Conservation (phyloP, 2,888 invertebrate species). For the Coremacera marginata region DNA sequence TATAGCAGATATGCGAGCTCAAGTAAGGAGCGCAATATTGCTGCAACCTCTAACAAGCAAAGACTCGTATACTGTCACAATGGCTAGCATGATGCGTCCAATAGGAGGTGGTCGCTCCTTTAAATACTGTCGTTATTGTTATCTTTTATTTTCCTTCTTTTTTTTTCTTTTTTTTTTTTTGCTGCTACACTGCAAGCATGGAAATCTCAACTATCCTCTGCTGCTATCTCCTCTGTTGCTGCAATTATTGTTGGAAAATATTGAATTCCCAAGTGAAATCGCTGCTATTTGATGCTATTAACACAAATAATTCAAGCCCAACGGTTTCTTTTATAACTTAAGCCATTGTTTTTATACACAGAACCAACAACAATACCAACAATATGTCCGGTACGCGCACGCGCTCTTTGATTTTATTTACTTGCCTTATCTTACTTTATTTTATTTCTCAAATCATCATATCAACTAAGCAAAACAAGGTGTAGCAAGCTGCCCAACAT, state of each 20-base stretch:
- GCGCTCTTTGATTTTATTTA: conserved; percentile 22
- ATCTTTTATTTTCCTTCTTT: conserved; percentile 28
- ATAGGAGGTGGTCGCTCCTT: not conserved
- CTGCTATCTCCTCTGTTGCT: not conserved
- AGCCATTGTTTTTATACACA: conserved; percentile 14
- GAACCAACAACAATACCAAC: conserved; percentile 43
- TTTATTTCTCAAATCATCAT: not conserved
- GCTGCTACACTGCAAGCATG: conserved; percentile 51
- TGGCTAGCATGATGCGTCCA: too few species aligned
- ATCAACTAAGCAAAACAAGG: conserved; percentile 24
- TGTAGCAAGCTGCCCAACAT: conserved; percentile 25
- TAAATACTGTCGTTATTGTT: not conserved
- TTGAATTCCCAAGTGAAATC: conserved; percentile 61
- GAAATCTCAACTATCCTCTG: conserved; percentile 52
- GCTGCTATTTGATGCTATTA: conserved; percentile 66
- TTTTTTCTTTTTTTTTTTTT: conserved; percentile 20
- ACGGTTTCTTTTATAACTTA: not conserved
- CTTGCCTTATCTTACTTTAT: not conserved
- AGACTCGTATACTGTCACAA: too few species aligned
- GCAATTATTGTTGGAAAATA: conserved; percentile 41
- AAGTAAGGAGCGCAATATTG: too few species aligned
- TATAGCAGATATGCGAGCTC: too few species aligned
- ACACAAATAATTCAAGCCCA: conserved; percentile 54
- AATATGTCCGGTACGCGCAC: conserved; percentile 37
- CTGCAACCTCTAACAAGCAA: too few species aligned